Conservation (phyloP, 2,797 vertebrate genomes). For the Megalops cyprinoides region DNA sequence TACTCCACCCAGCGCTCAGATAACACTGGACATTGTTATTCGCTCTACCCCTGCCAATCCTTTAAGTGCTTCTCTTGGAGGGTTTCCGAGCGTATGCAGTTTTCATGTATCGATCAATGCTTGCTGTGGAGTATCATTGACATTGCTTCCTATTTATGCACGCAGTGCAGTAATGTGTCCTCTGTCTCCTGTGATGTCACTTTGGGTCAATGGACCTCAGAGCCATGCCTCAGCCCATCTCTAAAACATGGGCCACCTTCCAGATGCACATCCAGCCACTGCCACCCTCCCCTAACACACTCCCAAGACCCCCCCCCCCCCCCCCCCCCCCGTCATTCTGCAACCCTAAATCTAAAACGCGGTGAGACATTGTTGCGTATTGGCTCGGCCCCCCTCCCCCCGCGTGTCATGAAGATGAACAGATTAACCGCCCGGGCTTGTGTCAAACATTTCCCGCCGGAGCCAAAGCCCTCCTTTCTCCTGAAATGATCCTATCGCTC, state of each 20-base stretch:
- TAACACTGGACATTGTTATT: too few relatives aligned
- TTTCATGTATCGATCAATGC: neutral
- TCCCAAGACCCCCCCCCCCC: too few relatives aligned
- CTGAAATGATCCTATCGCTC: neutral
- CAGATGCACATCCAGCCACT: neutral
- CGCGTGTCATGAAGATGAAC: neutral
- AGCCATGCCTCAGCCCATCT: neutral
- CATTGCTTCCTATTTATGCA: neutral
- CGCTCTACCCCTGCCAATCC: too few relatives aligned
- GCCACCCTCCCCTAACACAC: too few relatives aligned
- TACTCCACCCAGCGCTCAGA: too few relatives aligned
- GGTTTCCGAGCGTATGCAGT: constrained; percentile 13
- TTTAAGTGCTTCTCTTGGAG: constrained; percentile 40
- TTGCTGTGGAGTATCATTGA: neutral
- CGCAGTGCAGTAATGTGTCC: neutral
- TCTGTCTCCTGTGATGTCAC: neutral
- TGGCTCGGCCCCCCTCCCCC: neutral
- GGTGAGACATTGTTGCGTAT: neutral
- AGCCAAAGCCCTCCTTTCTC: neutral
- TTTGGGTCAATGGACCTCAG: neutral
- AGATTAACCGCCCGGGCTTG: neutral
- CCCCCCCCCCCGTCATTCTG: neutral
- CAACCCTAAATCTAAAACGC: neutral
- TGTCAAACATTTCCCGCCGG: neutral
- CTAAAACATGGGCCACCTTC: neutral